Evolutionary conservation across 2,797 vertebrate species (phyloP).

Genomic region (Acipenser oxyrinchus): DNA sequence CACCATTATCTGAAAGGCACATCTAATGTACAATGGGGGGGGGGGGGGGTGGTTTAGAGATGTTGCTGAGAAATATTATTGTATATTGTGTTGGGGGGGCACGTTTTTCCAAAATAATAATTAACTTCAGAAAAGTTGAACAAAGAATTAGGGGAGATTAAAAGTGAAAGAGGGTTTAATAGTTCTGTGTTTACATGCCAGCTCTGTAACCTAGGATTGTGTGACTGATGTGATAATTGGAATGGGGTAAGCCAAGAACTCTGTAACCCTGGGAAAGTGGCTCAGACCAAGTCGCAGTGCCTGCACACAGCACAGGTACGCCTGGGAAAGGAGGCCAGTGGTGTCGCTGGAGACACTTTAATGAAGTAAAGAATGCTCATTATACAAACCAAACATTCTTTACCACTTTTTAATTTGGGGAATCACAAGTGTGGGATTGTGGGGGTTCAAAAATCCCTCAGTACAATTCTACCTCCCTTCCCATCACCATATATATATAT

Average conservation of each 20-base stretch:
- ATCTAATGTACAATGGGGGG: no score
- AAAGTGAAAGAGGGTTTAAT: conserved; percentile 3
- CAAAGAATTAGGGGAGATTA: conserved; percentile 10
- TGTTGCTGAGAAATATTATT: no score
- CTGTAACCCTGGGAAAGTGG: conserved; percentile 18
- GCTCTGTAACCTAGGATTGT: conserved; percentile 14
- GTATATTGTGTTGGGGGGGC: no score
- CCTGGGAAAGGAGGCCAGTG: conserved; percentile 13
- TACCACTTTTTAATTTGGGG: no score
- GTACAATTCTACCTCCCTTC: no score
- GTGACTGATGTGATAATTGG: conserved; percentile 18
- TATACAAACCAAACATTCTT: no score
- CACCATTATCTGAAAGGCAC: no score
- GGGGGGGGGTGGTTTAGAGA: no score
- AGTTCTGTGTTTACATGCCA: conserved; percentile 13
- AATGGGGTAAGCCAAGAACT: conserved; percentile 22
- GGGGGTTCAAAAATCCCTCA: no score
- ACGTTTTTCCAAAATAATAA: not conserved
- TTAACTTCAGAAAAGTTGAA: conserved; percentile 12
- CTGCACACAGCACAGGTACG: conserved; percentile 20
- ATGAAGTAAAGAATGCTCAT: no score
- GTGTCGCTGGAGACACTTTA: conserved; percentile 17
- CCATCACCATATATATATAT: no score
- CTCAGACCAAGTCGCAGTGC: conserved; percentile 20
- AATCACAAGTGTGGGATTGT: no score